These are phyloP conservation scores for Sciurus vulgaris DNA, from an alignment of 2,797 vertebrate genomes.

Conservation along the genomic window DNA sequence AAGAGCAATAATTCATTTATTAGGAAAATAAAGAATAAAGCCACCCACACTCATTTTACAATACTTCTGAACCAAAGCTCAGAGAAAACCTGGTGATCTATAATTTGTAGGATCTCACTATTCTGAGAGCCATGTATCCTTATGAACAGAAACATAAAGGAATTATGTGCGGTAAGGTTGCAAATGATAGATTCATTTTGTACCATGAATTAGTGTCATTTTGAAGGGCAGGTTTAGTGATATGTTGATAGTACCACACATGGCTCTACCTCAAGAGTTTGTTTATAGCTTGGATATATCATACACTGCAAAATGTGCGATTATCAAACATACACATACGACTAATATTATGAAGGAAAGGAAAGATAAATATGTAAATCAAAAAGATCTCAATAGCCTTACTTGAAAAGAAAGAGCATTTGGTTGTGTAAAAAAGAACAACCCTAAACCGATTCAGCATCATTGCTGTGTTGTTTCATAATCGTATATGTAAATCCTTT, in stretches of 20 bases:
- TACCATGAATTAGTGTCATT: not conserved
- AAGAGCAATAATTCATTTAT: slow-evolving; percentile 2
- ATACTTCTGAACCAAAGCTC: not conserved
- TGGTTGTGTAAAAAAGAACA: not conserved
- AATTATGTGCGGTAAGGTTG: not conserved
- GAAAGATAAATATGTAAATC: not conserved
- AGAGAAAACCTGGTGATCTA: not conserved
- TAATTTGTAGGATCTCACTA: not conserved
- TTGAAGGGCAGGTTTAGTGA: not conserved
- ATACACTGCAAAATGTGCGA: not conserved
- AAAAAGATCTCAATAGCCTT: not conserved
- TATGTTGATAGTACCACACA: not conserved
- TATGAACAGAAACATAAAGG: not conserved
- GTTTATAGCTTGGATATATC: not conserved
- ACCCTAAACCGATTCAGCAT: not conserved
- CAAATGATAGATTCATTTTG: not conserved
- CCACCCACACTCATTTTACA: not conserved
- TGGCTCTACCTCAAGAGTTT: not conserved
- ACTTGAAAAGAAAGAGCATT: not conserved
- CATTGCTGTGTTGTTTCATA: not conserved
- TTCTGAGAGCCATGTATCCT: not conserved
- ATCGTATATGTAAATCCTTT: not conserved
- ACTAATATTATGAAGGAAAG: not conserved
- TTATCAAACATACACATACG: slow-evolving; percentile 42
- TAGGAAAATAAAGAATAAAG: not conserved